phyloP scores from a whole-genome alignment of 2,113 vertebrate species.

The Channa maculata region DNA sequence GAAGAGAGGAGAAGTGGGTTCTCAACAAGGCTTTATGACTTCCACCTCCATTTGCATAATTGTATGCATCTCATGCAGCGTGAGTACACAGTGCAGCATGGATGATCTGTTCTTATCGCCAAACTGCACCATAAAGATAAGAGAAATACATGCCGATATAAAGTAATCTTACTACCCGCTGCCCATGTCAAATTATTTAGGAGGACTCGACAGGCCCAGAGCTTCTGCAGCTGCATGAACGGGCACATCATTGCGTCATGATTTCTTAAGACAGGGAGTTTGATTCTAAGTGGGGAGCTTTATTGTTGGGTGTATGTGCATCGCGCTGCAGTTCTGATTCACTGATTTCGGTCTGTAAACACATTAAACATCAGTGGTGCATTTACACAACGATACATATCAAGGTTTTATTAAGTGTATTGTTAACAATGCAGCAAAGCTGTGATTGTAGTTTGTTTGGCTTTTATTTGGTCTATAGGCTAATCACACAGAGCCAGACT shows the following conservation, averaged over 20 bases:
- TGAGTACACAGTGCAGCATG: conserved; percentile 78
- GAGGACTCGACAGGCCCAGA: conserved; percentile 54
- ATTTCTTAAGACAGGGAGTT: conserved; percentile 28
- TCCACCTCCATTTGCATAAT: conserved; percentile 83
- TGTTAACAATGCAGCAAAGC: too few relatives aligned
- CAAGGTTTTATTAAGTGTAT: too few relatives aligned
- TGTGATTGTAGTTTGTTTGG: too few relatives aligned
- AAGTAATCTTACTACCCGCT: conserved; percentile 74
- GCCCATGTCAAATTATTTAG: conserved; percentile 79
- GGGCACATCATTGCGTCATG: conserved; percentile 39
- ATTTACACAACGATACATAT: too few relatives aligned
- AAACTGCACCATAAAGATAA: conserved; percentile 79
- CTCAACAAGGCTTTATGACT: conserved; percentile 79
- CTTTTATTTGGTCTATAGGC: too few relatives aligned
- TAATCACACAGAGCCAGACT: too few relatives aligned
- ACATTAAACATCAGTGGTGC: not conserved
- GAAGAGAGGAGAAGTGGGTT: not conserved
- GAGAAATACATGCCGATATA: conserved; percentile 71
- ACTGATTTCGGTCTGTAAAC: not conserved
- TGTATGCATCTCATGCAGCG: conserved; percentile 80
- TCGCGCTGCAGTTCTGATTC: not conserved
- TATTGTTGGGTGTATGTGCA: conserved; percentile 15
- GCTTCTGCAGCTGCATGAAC: conserved; percentile 56
- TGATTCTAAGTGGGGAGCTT: conserved; percentile 45
- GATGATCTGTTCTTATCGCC: conserved; percentile 82